Evolutionary conservation across 37 sponge, comb jelly and placozoan genomes (phyloP).

Genomic region (Mnemiopsis leidyi): DNA sequence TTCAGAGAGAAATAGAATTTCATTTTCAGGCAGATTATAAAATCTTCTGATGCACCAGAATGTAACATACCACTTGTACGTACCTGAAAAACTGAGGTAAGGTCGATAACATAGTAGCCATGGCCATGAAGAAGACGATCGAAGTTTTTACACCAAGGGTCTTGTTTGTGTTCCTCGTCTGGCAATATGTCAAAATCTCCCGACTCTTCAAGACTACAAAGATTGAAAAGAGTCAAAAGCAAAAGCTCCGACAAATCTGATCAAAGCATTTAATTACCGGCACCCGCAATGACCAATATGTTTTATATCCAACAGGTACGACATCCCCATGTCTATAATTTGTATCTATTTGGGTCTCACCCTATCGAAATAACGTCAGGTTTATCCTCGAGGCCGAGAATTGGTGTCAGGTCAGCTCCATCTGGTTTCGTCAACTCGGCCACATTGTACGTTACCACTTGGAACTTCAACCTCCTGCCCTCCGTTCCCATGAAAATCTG

Average conservation of each 20-base stretch:
- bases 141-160: background rate
- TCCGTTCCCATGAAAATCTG: background rate
- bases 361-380: conserved; percentile 1
- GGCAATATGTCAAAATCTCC: conserved; percentile 7
- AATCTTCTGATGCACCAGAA: too few species aligned
- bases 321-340: too few species aligned
- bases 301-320: too few species aligned
- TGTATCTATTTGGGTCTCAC: background rate
- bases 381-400: background rate
- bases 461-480: background rate
- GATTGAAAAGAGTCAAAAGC: too few species aligned
- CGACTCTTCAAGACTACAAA: conserved; percentile 24
- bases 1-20: too few species aligned
- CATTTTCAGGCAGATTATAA: too few species aligned
- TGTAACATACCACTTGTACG: too few species aligned
- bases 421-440: background rate
- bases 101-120: background rate
- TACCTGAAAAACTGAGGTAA: conserved; percentile 25
- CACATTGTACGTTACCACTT: background rate
- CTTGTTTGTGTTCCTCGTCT: background rate
- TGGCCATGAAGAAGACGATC: background rate
- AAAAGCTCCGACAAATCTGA: too few species aligned
- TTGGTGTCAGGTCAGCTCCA: background rate
- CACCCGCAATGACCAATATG: too few species aligned
- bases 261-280: too few species aligned